A percentile compares a stretch with the other conserved stretches of the same genome.
phyloP scores from a whole-genome alignment of 2,797 vertebrate species.

The Spea hammondii region DNA sequence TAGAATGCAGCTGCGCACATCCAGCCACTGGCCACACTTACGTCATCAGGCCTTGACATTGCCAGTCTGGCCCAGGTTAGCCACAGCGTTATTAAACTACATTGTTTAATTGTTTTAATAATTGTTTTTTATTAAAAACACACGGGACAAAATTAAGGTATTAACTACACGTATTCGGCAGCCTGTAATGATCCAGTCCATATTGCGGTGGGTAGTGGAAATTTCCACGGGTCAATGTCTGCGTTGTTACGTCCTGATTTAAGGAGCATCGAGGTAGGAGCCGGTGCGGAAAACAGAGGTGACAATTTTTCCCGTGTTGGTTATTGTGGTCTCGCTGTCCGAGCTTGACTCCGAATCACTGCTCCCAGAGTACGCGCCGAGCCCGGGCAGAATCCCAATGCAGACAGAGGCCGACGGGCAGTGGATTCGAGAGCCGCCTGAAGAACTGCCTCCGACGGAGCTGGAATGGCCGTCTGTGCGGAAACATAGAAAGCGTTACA shows the following conservation, averaged over 20 bases:
- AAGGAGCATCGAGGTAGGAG: slow-evolving; percentile 72
- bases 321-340: slow-evolving; percentile 93
- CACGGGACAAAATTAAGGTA: background rate
- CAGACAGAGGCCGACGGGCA: slow-evolving; percentile 91
- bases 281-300: slow-evolving; percentile 77
- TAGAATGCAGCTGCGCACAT: too few species aligned
- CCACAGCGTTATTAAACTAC: background rate
- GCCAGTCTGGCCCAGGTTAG: too few species aligned
- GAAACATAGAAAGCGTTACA: background rate
- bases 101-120: slow-evolving; percentile 25
- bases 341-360: slow-evolving; percentile 97
- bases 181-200: background rate
- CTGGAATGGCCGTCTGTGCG: slow-evolving; percentile 63
- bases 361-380: slow-evolving; percentile 92
- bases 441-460: slow-evolving; percentile 62
- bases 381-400: slow-evolving; percentile 90
- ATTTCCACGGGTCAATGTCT: background rate
- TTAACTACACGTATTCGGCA: background rate
- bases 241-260: slow-evolving; percentile 27
- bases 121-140: slow-evolving; percentile 20
- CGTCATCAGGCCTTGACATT: too few species aligned
- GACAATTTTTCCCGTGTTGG: slow-evolving; percentile 78
- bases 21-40: too few species aligned
- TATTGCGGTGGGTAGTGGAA: background rate
- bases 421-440: slow-evolving; percentile 71